A percentile compares a stretch with the other conserved stretches of the same genome.
These are phyloP conservation scores for Cladorhizidae sp. DNA, from an alignment of 37 sponge, comb jelly and placozoan species.

Conservation along the genomic window DNA sequence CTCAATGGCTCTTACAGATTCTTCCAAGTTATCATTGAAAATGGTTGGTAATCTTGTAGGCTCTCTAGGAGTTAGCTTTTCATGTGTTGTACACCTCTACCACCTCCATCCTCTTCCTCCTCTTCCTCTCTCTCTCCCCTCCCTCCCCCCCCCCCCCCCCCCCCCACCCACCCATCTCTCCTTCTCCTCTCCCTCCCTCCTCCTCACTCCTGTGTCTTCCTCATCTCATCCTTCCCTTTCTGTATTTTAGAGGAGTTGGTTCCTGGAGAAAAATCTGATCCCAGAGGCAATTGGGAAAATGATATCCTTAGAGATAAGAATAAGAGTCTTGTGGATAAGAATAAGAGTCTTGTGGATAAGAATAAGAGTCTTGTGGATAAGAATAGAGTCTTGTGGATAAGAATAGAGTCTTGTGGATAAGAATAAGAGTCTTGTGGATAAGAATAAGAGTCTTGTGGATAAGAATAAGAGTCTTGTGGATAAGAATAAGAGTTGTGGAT, in stretches of 20 bases:
- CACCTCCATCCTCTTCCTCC: neutral
- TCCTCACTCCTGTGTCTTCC: conserved; percentile 15
- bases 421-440: no score
- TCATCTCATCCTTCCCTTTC: neutral
- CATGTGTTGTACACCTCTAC: neutral
- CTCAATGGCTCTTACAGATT: conserved; percentile 49
- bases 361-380: no score
- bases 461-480: no score
- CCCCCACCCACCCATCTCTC: no score
- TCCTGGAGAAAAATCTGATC: conserved; percentile 2
- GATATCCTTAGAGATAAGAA: conserved; percentile 54
- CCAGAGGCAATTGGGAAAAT: conserved; percentile 65
- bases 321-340: no score
- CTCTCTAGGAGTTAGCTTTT: neutral
- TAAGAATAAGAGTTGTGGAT: no score
- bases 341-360: no score
- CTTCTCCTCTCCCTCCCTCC: no score
- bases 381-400: no score
- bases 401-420: no score
- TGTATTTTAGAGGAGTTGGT: conserved; percentile 47
- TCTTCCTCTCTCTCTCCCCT: conserved; percentile 8
- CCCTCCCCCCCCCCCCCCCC: conserved; percentile 9
- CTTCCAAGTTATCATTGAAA: conserved; percentile 65
- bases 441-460: no score
- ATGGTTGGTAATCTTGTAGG: conserved; percentile 28